Evolutionary conservation across 2,797 vertebrate genomes (phyloP), one percentile per base, ranked within the genome.

Genomic region (Phalloptychus januarius): DNA sequence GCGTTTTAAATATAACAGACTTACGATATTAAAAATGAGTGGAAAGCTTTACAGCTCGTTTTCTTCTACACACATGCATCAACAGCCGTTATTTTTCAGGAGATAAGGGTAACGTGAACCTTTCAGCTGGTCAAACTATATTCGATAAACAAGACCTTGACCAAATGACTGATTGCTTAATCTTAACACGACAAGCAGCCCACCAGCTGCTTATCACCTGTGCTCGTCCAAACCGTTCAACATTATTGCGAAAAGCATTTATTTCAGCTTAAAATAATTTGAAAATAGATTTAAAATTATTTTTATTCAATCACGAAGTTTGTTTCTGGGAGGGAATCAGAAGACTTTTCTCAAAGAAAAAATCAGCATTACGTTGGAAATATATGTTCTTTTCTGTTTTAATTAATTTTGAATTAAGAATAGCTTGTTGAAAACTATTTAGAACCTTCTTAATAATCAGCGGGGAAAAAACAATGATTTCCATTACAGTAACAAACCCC

Each of bases 181-280:
- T 87, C 80, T 93, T 28, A 28, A 70, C 42, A 83, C 56, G 83
- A 81, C 81, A 77, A 85, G 85, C 40, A 45, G 56, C 80, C 77
- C 93, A 93, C 91, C 94, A 94, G 93, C 86, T 86, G 80, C 83
- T 85, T 77, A 85, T 93, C 92, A 88, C 88, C 89, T 83, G 78
- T 75, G 78, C 82, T 72, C 56, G 72, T 91, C 81, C 87, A 91
- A 88, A 71, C 65, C 81, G 88, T 72, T 79, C 88, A 81, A 71
- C 40, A n/a, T 50, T 71, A 78, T 72, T 75, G 33, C 76, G 74
- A 36, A 69, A 72, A 36, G 42, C 42, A n/a, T 44, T 28, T 12
- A n/a, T 25, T 15, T n/a, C 13, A 44, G 40, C 25, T 42, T 12
- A 1, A 45, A 45, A 44, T 45, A 8, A 45, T 45, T 45, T n/a